These are phyloP conservation scores for Nothura maculosa DNA, from an alignment of 2,797 vertebrate species.

Conservation along the genomic window DNA sequence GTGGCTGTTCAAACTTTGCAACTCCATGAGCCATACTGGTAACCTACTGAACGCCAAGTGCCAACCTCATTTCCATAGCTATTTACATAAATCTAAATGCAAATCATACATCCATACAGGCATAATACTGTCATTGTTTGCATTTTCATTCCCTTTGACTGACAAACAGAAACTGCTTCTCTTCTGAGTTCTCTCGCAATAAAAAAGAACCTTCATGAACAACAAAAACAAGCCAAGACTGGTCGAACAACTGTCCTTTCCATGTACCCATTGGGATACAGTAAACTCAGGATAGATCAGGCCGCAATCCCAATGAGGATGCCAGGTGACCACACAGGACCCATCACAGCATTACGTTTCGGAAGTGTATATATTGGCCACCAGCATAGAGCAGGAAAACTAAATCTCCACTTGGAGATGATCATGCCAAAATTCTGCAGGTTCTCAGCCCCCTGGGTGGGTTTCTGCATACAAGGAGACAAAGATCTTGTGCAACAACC, in stretches of 20 bases:
- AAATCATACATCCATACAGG: conserved; percentile 53
- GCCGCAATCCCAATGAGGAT: rapidly evolving
- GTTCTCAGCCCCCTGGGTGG: neutral
- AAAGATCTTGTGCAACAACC: neutral
- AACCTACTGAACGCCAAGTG: conserved; percentile 12
- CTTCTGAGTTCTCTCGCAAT: neutral
- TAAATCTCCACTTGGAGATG: neutral
- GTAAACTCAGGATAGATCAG: neutral
- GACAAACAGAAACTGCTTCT: neutral
- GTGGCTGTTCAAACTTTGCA: conserved; percentile 12
- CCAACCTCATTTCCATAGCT: conserved; percentile 35
- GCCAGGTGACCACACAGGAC: neutral
- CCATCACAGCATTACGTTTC: rapidly evolving
- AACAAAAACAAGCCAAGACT: neutral
- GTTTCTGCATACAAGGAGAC: neutral
- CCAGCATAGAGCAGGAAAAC: neutral
- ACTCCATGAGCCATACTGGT: neutral
- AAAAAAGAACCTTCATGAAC: neutral
- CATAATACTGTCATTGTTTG: conserved; percentile 41
- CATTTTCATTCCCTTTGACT: conserved; percentile 40
- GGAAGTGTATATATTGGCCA: rapidly evolving
- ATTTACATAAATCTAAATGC: conserved; percentile 61
- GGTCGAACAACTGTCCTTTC: neutral
- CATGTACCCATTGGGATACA: neutral
- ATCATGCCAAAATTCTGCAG: neutral